Percentiles rank a stretch among this genome's conserved stretches.
Conservation (phyloP, 2,888 invertebrate genomes). For the Polydrusus pterygomalis region DNA sequence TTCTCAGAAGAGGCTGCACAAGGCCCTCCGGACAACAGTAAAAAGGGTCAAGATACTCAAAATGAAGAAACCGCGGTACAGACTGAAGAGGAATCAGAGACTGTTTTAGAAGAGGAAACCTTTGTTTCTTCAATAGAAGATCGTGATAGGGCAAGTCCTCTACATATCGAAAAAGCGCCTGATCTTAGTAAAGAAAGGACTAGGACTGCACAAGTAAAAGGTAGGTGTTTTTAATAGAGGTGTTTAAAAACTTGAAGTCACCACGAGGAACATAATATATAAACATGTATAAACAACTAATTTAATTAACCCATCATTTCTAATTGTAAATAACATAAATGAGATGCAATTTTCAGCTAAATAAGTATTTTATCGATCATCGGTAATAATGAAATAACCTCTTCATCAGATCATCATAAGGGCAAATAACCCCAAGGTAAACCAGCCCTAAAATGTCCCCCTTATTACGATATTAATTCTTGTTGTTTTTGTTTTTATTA, state of each 20-base stretch:
- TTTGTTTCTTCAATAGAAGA: slow-evolving; percentile 58
- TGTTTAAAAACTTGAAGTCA: neutral
- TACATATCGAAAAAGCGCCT: slow-evolving; percentile 69
- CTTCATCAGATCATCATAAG: slow-evolving; percentile 17
- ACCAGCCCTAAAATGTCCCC: neutral
- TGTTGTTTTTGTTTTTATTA: slow-evolving; percentile 42
- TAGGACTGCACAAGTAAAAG: slow-evolving; percentile 61
- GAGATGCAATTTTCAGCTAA: no score
- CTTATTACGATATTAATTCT: slow-evolving; percentile 1
- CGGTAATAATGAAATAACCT: neutral
- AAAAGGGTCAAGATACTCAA: slow-evolving; percentile 44
- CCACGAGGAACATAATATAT: no score
- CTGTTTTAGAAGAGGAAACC: neutral
- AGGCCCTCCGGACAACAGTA: slow-evolving; percentile 60
- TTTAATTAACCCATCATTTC: no score
- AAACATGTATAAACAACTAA: no score
- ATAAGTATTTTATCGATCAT: neutral
- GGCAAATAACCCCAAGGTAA: neutral
- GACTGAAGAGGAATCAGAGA: slow-evolving; percentile 40
- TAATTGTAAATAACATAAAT: no score
- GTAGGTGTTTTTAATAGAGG: slow-evolving; percentile 53
- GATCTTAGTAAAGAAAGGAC: slow-evolving; percentile 70
- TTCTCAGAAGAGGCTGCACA: slow-evolving; percentile 65
- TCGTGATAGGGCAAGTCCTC: slow-evolving; percentile 64
- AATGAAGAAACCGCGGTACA: slow-evolving; percentile 28